phyloP scores from a whole-genome alignment of 2,797 vertebrate genomes.

The Rhinatrema bivittatum region DNA sequence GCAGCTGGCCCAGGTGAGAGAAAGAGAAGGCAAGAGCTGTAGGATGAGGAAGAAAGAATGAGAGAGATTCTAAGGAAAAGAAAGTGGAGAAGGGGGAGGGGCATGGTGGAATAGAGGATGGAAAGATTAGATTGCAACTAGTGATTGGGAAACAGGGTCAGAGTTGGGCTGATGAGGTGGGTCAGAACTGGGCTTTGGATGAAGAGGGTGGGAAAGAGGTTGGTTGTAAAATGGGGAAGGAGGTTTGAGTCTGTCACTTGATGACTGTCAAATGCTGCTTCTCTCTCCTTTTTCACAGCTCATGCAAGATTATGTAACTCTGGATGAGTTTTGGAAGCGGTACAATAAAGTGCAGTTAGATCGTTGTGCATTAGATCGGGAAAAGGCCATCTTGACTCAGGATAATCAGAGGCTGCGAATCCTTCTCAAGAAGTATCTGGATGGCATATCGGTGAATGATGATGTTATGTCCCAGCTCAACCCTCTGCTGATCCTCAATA shows the following conservation, averaged over 20 bases:
- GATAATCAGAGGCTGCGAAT: constrained; percentile 50
- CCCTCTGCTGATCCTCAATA: constrained; percentile 39
- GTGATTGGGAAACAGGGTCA: fast-evolving
- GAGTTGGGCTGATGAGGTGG: too few species aligned
- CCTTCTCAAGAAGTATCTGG: constrained; percentile 62
- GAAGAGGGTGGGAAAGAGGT: background rate
- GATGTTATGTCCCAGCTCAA: constrained; percentile 45
- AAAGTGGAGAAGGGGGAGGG: too few species aligned
- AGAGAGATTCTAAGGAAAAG: too few species aligned
- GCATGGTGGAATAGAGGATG: too few species aligned
- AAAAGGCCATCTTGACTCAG: constrained; percentile 28
- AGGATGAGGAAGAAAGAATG: too few species aligned
- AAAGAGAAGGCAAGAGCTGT: fast-evolving
- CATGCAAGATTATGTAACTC: constrained; percentile 45
- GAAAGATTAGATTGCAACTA: too few species aligned
- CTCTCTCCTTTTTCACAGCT: constrained; percentile 33
- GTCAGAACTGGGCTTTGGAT: too few species aligned
- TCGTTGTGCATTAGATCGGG: constrained; percentile 47
- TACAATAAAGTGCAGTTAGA: constrained; percentile 74
- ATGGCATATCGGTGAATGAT: constrained; percentile 45
- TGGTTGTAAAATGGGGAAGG: background rate
- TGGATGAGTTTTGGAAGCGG: constrained; percentile 71
- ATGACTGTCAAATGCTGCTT: too few species aligned
- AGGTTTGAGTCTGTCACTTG: too few species aligned
- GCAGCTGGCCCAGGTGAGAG: constrained; percentile 54